These are phyloP conservation scores for Neelides sp. DNA, from an alignment of 1,140 invertebrate species.

Conservation along the genomic window DNA sequence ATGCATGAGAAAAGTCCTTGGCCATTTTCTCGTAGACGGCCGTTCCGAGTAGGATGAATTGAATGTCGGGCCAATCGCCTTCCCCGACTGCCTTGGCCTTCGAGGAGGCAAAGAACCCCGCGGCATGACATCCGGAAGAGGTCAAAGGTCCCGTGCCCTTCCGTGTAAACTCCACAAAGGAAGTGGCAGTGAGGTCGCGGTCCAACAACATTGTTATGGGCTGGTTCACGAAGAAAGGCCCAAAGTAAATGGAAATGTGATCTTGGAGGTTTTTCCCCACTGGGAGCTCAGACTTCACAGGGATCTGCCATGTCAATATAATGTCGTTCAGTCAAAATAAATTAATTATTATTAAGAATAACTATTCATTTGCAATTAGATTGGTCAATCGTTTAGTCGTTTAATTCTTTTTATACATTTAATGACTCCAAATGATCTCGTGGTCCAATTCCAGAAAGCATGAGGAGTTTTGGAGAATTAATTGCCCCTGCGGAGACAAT, in stretches of 20 bases:
- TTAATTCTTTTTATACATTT: too few species aligned
- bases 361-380: too few species aligned
- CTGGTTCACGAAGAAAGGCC: conserved; percentile 4
- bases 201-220: conserved; percentile 11
- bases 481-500: too few species aligned
- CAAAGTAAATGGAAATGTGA: conserved; percentile 14
- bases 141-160: conserved; percentile 20
- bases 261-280: conserved; percentile 23
- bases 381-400: too few species aligned
- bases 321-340: too few species aligned
- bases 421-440: too few species aligned
- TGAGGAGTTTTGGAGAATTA: too few species aligned
- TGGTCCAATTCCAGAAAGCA: too few species aligned
- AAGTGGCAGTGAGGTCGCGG: conserved; percentile 2
- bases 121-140: conserved; percentile 9
- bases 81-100: conserved; percentile 18
- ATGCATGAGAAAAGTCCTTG: conserved; percentile 8
- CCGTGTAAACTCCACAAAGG: conserved; percentile 15
- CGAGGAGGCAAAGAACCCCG: conserved; percentile 11
- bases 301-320: too few species aligned
- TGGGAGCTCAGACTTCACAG: conserved; percentile 9
- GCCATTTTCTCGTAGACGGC: conserved; percentile 4
- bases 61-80: conserved; percentile 33
- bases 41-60: conserved; percentile 22
- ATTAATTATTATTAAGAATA: too few species aligned